Conservation (phyloP, 2,797 vertebrate genomes). For the Odontamblyopus lacepedii region DNA sequence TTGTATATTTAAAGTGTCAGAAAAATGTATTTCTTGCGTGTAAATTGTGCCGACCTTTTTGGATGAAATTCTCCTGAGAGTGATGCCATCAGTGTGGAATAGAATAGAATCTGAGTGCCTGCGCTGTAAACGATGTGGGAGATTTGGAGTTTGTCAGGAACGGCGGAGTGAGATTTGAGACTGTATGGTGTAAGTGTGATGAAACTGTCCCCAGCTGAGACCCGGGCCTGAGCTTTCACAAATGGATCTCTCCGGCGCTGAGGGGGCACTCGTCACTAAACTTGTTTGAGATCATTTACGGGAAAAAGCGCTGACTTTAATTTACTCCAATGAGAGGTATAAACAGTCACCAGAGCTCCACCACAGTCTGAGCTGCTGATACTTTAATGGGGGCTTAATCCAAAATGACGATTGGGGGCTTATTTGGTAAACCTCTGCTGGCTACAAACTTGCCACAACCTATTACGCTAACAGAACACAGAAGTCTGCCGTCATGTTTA, state of each 20-base stretch:
- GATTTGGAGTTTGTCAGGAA: constrained; percentile 25
- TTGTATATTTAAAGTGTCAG: too few relatives aligned
- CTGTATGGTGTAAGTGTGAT: constrained; percentile 28
- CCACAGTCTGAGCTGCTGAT: not conserved
- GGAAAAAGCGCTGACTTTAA: constrained; percentile 4
- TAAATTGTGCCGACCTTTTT: too few relatives aligned
- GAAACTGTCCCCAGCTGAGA: constrained; percentile 34
- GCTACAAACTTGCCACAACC: not conserved
- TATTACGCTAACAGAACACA: not conserved
- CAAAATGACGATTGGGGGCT: not conserved
- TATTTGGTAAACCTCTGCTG: not conserved
- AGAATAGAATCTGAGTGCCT: not conserved
- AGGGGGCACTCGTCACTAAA: constrained; percentile 25
- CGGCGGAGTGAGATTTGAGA: constrained; percentile 25
- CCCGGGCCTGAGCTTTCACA: constrained; percentile 19
- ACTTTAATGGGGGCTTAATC: not conserved
- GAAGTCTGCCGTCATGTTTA: not conserved
- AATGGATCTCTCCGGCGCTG: constrained; percentile 29
- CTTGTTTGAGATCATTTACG: constrained; percentile 17
- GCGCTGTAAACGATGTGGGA: constrained; percentile 13
- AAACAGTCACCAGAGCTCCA: constrained; percentile 6
- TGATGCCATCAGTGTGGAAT: too few relatives aligned
- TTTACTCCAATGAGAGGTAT: not conserved
- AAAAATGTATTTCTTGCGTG: too few relatives aligned
- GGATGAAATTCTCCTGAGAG: too few relatives aligned